phyloP scores from a whole-genome alignment of 2,113 vertebrate genomes.

The Cavia porcellus region DNA sequence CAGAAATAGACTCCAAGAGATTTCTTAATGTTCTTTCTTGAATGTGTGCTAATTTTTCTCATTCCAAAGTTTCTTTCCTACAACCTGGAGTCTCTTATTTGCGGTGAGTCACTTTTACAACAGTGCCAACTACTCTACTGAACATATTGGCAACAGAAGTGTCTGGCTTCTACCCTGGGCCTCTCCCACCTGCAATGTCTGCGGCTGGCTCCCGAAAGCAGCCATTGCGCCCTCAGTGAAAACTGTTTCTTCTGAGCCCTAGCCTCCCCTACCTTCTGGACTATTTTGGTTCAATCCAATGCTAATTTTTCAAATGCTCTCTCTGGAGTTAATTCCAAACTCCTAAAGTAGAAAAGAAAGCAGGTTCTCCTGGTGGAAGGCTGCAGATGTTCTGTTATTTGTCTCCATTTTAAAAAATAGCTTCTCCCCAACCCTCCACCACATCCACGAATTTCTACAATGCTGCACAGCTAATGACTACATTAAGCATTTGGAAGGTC shows the following conservation, averaged over 20 bases:
- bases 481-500: constrained; percentile 74
- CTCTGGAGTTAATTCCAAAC: constrained; percentile 61
- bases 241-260: background rate
- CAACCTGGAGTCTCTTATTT: background rate
- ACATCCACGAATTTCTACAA: constrained; percentile 62
- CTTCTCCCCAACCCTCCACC: constrained; percentile 40
- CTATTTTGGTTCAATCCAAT: constrained; percentile 53
- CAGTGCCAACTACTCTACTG: background rate
- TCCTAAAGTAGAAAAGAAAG: constrained; percentile 57
- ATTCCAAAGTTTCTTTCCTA: background rate
- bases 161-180: background rate
- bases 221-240: background rate
- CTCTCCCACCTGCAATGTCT: background rate
- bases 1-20: background rate
- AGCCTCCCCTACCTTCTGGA: background rate
- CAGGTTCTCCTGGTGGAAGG: constrained; percentile 49
- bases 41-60: constrained; percentile 31
- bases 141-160: background rate
- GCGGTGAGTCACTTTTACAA: background rate
- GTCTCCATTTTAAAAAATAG: constrained; percentile 61
- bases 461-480: constrained; percentile 65
- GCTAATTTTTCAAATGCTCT: constrained; percentile 63
- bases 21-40: constrained; percentile 20
- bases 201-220: background rate
- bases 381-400: constrained; percentile 73